Percentiles rank a stretch among this genome's conserved stretches.
Evolutionary conservation across 2,113 vertebrate species (phyloP).

Genomic region (Xyliphius kryptos): DNA sequence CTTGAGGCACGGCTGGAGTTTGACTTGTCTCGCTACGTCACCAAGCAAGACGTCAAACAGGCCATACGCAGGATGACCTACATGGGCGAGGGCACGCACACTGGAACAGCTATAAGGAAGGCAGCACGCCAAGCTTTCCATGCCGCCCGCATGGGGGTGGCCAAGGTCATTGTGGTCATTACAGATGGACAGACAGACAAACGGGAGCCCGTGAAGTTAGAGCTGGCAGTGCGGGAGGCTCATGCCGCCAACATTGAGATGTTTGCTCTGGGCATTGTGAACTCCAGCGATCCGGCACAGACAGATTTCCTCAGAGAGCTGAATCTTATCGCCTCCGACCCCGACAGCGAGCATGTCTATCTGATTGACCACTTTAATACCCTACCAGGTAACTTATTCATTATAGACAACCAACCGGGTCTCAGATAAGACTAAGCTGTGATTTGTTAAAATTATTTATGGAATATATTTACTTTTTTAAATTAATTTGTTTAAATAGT

Average conservation of each 20-base stretch:
- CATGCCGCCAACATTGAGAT: conserved; percentile 83
- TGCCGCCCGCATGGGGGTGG: conserved; percentile 69
- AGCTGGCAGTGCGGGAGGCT: conserved; percentile 76
- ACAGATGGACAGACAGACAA: conserved; percentile 83
- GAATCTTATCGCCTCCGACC: conserved; percentile 84
- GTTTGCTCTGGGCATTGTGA: conserved; percentile 84
- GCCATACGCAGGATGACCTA: conserved; percentile 78
- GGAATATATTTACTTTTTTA: no score
- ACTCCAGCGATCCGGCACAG: conserved; percentile 76
- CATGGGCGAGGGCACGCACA: conserved; percentile 88
- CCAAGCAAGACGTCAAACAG: conserved; percentile 73
- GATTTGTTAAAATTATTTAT: background rate
- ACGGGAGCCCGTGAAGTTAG: conserved; percentile 77
- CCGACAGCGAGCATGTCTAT: conserved; percentile 81
- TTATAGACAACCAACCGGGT: background rate
- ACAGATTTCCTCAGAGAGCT: conserved; percentile 75
- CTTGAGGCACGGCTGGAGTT: conserved; percentile 79
- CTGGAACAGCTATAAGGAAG: conserved; percentile 80
- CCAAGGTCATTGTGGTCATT: conserved; percentile 81
- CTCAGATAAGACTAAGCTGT: background rate
- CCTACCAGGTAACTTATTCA: conserved; percentile 66
- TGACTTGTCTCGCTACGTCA: conserved; percentile 68
- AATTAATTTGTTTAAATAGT: no score
- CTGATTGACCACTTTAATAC: conserved; percentile 85
- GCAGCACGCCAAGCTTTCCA: conserved; percentile 80